Evolutionary conservation across 2,113 vertebrate genomes (phyloP).

Genomic region (Choloepus hoffmanni): DNA sequence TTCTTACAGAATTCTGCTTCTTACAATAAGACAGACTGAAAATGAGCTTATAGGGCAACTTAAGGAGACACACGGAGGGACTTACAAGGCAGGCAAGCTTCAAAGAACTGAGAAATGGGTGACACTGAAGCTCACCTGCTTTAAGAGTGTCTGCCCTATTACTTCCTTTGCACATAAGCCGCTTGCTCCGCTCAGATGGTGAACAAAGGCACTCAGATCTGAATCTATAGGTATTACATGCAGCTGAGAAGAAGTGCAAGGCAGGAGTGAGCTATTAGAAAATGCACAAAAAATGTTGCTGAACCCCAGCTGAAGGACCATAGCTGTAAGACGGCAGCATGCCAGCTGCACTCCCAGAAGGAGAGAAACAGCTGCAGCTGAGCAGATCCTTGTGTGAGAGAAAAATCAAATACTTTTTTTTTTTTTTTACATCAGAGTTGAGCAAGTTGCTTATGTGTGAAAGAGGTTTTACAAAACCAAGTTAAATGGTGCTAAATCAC

Average conservation of each 20-base stretch:
- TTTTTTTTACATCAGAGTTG: constrained; percentile 73
- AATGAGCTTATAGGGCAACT: background rate
- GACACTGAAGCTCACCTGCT: background rate
- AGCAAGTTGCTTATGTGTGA: constrained; percentile 83
- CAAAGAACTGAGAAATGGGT: constrained; percentile 13
- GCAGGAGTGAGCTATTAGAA: background rate
- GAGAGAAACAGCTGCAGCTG: constrained; percentile 66
- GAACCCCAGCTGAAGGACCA: constrained; percentile 23
- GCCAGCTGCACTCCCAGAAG: constrained; percentile 82
- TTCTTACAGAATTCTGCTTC: background rate
- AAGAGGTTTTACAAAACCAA: constrained; percentile 82
- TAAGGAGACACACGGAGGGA: background rate
- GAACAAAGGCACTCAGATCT: background rate
- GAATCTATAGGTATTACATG: background rate
- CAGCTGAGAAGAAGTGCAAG: background rate
- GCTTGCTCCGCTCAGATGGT: background rate
- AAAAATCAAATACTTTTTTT: constrained; percentile 75
- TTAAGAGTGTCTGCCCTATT: background rate
- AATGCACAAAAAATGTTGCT: background rate
- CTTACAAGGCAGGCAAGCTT: background rate
- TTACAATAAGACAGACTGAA: background rate
- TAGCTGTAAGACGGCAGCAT: constrained; percentile 24
- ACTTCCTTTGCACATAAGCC: background rate
- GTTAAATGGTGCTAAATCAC: constrained; percentile 86
- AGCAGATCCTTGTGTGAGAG: constrained; percentile 54